Base-by-base conservation (phyloP, 2,797 vertebrate species). In the Dendrocincla fuliginosa region DNA sequence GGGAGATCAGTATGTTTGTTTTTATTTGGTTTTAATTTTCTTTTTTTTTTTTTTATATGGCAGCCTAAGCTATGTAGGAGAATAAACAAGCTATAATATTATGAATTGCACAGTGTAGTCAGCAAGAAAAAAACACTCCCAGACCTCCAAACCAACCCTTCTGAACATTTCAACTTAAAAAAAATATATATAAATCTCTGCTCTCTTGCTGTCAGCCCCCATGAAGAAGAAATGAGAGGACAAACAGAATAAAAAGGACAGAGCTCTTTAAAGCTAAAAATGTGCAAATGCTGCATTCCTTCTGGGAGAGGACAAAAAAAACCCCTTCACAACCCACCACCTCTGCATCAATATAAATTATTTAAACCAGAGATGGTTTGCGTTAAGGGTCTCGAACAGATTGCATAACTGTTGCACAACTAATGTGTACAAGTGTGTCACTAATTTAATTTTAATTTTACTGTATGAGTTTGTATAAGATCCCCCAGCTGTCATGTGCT, bases 391-490 rank as follows among this genome's bases (percentile, higher is more conserved):
- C 96, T 84, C 15, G 80, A 97, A 97, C 98, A 98, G 98, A 98
- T 97, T 98, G 98, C 96, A 67, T 97, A 98, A 98, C 97, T 98
- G 98, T 98, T 98, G 97, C 97, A 97, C 97, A 97, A 97, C 97
- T 96, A 96, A 96, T 98, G 98, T 98, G 98, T 98, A 97, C 97
- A 98, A 97, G 98, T 97, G 98, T 98, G 98, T 98, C 97, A 98
- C 98, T 98, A 98, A 98, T 98, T 98, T 98, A 97, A 98, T 98
- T 98, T 98, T 98, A 98, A 98, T 98, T 98, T 98, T 98, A 97
- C 97, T 98, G 97, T 97, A 97, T 97, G 96, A 96, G 86, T 96
- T 98, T 96, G 97, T 97, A 87, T 97, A 97, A 98, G 98, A 98
- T 96, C 97, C 97, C 97, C 98, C 98, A 98, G 98, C 98, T 98